Conservation (phyloP, 2,797 vertebrate genomes). For the Coccyzus lansbergi region DNA sequence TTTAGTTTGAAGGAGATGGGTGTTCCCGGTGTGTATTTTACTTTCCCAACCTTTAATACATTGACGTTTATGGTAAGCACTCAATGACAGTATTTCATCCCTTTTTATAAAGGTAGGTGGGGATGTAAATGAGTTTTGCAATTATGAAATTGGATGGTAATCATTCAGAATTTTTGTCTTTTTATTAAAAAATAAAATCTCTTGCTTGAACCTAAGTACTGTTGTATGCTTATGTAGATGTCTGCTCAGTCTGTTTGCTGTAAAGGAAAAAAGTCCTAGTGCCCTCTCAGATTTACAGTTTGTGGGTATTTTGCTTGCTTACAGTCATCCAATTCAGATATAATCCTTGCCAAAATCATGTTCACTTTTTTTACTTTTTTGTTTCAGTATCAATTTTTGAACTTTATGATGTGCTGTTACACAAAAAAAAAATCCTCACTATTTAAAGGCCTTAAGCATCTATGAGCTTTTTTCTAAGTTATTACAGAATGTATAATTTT, state of each 20-base stretch:
- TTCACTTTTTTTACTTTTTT: constrained; percentile 31
- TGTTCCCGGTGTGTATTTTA: constrained; percentile 33
- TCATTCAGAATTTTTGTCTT: constrained; percentile 56
- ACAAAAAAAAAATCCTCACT: constrained; percentile 58
- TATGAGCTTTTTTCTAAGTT: constrained; percentile 72
- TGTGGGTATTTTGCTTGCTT: constrained; percentile 63
- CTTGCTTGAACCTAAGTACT: constrained; percentile 69
- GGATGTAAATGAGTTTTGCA: constrained; percentile 74
- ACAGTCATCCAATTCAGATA: neutral
- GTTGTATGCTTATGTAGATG: constrained; percentile 74
- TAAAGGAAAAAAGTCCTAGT: constrained; percentile 31
- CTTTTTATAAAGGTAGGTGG: constrained; percentile 64
- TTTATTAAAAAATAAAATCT: constrained; percentile 61
- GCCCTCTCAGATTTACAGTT: constrained; percentile 28
- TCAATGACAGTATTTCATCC: constrained; percentile 46
- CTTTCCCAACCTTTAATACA: constrained; percentile 41
- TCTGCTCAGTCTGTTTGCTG: constrained; percentile 65
- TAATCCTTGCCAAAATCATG: neutral
- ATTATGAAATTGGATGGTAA: constrained; percentile 61
- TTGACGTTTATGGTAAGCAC: constrained; percentile 51
- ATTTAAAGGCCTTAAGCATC: constrained; percentile 82
- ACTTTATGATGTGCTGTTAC: constrained; percentile 55
- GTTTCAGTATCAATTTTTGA: constrained; percentile 48
- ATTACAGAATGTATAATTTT: constrained; percentile 80
- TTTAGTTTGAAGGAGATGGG: constrained; percentile 55